Conservation (phyloP, 2,797 vertebrate genomes). For the Falco peregrinus region DNA sequence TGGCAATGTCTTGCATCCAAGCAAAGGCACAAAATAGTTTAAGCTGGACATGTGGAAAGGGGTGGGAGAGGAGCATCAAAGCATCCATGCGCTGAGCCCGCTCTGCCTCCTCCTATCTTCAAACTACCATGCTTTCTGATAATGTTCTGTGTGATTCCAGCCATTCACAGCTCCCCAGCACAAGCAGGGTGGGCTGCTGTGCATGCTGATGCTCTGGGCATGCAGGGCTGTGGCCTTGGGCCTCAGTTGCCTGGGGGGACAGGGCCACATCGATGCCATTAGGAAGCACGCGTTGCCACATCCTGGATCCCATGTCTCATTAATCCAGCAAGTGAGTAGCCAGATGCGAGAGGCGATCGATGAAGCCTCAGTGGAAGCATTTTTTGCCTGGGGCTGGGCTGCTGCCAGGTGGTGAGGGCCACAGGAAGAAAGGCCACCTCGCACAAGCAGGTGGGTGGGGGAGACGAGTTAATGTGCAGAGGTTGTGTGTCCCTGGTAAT, state of each 20-base stretch:
- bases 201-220: accelerated
- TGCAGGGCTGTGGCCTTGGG: background rate
- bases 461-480: accelerated
- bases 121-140: accelerated
- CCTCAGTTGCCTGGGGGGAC: accelerated
- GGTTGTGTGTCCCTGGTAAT: background rate
- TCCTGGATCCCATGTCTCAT: background rate
- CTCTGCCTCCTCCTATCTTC: accelerated
- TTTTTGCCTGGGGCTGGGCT: background rate
- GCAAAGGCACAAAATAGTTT: background rate
- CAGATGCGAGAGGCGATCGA: accelerated
- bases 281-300: background rate
- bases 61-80: background rate
- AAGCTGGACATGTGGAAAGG: background rate
- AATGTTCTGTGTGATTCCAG: accelerated
- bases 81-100: accelerated
- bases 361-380: accelerated
- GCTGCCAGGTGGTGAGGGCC: accelerated
- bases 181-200: background rate
- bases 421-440: background rate
- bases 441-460: accelerated
- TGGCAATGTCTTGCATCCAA: background rate
- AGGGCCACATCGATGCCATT: accelerated
- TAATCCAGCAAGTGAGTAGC: background rate
- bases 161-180: accelerated